phyloP scores from a whole-genome alignment of 1,140 invertebrate genomes.

The Delia radicum region DNA sequence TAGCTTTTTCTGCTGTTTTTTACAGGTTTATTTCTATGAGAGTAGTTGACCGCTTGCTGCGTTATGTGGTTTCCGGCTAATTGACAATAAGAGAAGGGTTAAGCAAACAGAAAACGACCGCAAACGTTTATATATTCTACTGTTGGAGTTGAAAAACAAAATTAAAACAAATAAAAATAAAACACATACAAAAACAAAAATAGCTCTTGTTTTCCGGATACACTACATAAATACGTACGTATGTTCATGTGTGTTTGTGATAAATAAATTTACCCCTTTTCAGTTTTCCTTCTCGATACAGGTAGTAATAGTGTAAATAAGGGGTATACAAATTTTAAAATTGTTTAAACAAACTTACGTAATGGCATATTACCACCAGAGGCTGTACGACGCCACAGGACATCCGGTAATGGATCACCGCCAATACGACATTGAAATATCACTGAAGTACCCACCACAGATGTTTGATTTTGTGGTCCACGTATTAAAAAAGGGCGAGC shows the following conservation, averaged over 20 bases:
- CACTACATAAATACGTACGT: conserved; percentile 55
- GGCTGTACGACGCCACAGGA: conserved; percentile 70
- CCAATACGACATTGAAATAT: conserved; percentile 78
- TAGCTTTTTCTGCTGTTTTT: too few species aligned
- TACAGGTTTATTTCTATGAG: too few species aligned
- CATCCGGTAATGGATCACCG: conserved; percentile 74
- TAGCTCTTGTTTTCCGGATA: conserved; percentile 62
- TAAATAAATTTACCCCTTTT: not conserved
- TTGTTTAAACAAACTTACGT: conserved; percentile 52
- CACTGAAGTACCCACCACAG: conserved; percentile 71
- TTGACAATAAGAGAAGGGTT: conserved; percentile 36
- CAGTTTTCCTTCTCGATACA: not conserved
- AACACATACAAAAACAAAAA: not conserved
- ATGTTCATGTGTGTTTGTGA: conserved; percentile 41
- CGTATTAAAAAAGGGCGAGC: conserved; percentile 80
- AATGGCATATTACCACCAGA: conserved; percentile 72
- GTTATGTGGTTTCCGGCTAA: conserved; percentile 41
- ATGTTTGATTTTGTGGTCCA: conserved; percentile 73
- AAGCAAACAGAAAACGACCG: conserved; percentile 12
- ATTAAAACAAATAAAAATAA: not conserved
- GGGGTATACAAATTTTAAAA: conserved; percentile 4
- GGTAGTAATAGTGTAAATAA: not conserved
- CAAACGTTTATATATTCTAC: conserved; percentile 12
- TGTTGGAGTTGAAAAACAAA: conserved; percentile 67
- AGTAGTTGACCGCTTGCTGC: conserved; percentile 18